Evolutionary conservation across 2,797 vertebrate genomes (phyloP), one percentile per base, ranked within the genome.

Genomic region (Pangasius mekongensis): DNA sequence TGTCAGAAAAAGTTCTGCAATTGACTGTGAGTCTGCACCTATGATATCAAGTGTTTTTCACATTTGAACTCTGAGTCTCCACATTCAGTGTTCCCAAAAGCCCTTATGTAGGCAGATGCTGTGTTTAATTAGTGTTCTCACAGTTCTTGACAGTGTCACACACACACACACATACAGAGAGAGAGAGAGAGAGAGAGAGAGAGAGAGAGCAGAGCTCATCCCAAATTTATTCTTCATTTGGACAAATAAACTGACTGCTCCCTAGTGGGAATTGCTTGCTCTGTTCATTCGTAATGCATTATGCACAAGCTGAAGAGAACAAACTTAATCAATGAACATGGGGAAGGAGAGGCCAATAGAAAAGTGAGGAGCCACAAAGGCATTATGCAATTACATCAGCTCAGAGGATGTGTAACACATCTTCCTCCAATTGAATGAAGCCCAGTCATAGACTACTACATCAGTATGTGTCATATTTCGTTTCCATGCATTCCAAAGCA

Each of bases 71-170:
- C 93, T 88, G 88, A 91, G 92, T 87, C 84, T 93, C 85, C 85
- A 81, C 90, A 87, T 89, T 91, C 71, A 62, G 85, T 83, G 83
- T 91, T 92, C 89, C 91, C 86, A 85, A 66, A 87, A 90, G 84
- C 81, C 89, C 85, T 58, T 58, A 90, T 91, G 92, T 86, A 85
- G 90, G 90, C 93, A 95, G 92, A 95, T 95, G 93, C 92, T 93
- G 88, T 91, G 89, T 95, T 95, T 96, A 95, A 96, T 96, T 95
- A 95, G 92, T 90, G 92, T 93, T 95, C 84, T 89, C 95, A 93
- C 93, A 91, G 89, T 89, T 91, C 90, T 89, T 88, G 62, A 90
- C 89, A n/a, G 66, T 3, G 47, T 71, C 77, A 91, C 90, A 90
- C 91, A 88, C 86, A 78, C 81, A 83, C 83, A 88, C 13, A 88